Evolutionary conservation across 2,797 vertebrate genomes (phyloP).

Genomic region (Octomys mimax): DNA sequence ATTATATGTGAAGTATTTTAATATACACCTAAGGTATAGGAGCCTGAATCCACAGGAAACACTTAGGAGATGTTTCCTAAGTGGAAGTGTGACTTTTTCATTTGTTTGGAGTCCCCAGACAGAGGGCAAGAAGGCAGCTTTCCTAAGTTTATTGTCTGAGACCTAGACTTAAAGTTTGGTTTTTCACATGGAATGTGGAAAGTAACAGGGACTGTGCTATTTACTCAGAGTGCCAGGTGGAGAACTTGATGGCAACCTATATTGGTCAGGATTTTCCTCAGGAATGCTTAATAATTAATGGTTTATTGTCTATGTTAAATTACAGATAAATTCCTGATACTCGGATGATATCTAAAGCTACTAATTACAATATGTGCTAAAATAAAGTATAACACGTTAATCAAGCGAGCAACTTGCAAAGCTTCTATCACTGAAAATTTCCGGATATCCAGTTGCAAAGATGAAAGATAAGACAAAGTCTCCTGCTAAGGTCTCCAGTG

Average conservation of each 20-base stretch:
- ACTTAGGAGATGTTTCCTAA: not conserved
- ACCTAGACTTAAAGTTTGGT: not conserved
- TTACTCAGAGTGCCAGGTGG: not conserved
- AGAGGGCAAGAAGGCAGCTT: not conserved
- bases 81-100: not conserved
- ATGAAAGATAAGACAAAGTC: not conserved
- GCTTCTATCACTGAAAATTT: not conserved
- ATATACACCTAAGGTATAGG: not conserved
- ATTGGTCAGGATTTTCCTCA: not conserved
- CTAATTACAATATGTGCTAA: not conserved
- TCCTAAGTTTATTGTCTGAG: not conserved
- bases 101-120: not conserved
- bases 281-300: constrained; percentile 26
- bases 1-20: not conserved
- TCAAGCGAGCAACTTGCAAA: not conserved
- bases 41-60: not conserved
- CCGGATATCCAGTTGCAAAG: not conserved
- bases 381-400: not conserved
- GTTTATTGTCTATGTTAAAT: not conserved
- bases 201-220: not conserved
- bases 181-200: not conserved
- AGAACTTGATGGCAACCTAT: not conserved
- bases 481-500: not conserved
- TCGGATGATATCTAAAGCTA: not conserved
- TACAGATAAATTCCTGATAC: not conserved